Evolutionary conservation across 37 sponge, comb jelly and placozoan species (phyloP).

Genomic region (Bolinopsis microptera): DNA sequence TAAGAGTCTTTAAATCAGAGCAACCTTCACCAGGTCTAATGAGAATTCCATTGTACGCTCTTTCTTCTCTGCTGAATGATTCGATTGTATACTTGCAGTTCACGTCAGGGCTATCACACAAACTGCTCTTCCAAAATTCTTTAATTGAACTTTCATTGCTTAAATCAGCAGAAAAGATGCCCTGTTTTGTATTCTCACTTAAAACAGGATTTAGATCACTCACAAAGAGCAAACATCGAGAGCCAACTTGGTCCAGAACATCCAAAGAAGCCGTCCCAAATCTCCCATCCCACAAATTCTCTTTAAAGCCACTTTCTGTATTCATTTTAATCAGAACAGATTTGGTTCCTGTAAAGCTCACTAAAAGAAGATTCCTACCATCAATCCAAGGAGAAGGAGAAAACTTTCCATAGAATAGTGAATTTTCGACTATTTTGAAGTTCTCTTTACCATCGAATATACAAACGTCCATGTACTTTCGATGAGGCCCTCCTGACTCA

Average conservation of each 20-base stretch:
- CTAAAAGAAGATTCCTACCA: not conserved
- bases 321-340: not conserved
- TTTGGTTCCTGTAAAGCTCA: not conserved
- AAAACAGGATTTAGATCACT: not conserved
- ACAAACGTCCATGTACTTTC: constrained; percentile 28
- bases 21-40: not conserved
- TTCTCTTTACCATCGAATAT: not conserved
- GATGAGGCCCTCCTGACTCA: not conserved
- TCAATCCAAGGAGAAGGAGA: constrained; percentile 36
- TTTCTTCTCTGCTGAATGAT: not conserved
- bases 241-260: not conserved
- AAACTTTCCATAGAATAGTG: not conserved
- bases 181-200: not conserved
- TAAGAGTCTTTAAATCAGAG: not conserved
- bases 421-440: not conserved
- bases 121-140: not conserved
- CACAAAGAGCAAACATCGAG: not conserved
- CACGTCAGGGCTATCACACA: not conserved
- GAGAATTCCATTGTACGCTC: constrained; percentile 14
- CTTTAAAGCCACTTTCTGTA: not conserved
- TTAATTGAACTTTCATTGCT: not conserved
- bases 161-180: not conserved
- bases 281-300: not conserved
- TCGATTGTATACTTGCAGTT: not conserved
- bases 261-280: not conserved